phyloP scores from a whole-genome alignment of 2,888 invertebrate genomes.

The Pyrrhosoma nymphula region DNA sequence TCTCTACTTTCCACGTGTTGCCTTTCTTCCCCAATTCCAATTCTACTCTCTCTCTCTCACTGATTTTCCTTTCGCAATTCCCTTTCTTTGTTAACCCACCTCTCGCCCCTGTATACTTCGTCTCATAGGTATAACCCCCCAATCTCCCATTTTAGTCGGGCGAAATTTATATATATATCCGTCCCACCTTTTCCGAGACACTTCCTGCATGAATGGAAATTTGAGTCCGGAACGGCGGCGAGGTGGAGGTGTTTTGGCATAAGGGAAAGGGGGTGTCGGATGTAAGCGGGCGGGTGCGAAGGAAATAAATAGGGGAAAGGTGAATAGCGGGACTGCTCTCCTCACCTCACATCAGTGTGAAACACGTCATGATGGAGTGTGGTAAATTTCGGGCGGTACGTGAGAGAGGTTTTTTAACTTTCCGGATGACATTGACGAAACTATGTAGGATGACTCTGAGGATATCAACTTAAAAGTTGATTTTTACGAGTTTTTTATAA shows the following conservation, averaged over 20 bases:
- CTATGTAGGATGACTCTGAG: too few species aligned
- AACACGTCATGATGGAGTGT: too few species aligned
- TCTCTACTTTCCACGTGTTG: conserved; percentile 63
- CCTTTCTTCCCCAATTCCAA: conserved; percentile 75
- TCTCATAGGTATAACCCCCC: too few species aligned
- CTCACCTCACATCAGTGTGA: too few species aligned
- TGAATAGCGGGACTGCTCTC: too few species aligned
- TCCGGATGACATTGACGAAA: too few species aligned
- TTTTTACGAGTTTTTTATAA: too few species aligned
- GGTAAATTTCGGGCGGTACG: too few species aligned
- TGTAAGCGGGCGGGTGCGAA: too few species aligned
- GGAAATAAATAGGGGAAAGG: too few species aligned
- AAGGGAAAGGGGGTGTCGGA: not conserved
- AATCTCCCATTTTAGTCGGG: conserved; percentile 11
- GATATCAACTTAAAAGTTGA: too few species aligned
- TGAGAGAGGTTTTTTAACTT: too few species aligned
- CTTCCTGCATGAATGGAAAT: not conserved
- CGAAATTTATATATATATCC: conserved; percentile 65
- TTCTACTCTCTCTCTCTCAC: conserved; percentile 50
- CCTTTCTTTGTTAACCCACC: conserved; percentile 69
- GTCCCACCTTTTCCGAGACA: not conserved
- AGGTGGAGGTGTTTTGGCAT: not conserved
- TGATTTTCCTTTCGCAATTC: conserved; percentile 69
- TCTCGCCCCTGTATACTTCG: conserved; percentile 67
- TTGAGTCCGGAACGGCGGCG: not conserved